Percentiles rank a stretch among this genome's conserved stretches.
phyloP scores from a whole-genome alignment of 2,888 invertebrate species.

The Lissonota sp. region DNA sequence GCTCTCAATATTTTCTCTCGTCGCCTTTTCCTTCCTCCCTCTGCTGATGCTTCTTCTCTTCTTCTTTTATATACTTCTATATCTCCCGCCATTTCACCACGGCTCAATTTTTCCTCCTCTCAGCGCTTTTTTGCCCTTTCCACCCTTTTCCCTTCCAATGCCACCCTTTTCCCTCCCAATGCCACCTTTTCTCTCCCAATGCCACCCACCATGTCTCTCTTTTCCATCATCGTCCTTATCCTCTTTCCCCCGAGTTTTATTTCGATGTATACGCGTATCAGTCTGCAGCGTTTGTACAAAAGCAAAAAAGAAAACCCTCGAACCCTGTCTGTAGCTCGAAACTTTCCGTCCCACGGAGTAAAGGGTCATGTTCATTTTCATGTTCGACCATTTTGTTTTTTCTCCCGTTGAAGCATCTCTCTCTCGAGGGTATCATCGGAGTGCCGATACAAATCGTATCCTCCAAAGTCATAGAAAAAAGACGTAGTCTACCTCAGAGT shows the following conservation, averaged over 20 bases:
- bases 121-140: slow-evolving; percentile 49
- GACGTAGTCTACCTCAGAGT: too few species aligned
- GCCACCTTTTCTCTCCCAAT: slow-evolving; percentile 15
- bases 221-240: slow-evolving; percentile 16
- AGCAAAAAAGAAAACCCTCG: background rate
- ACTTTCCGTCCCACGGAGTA: slow-evolving; percentile 49
- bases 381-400: slow-evolving; percentile 15
- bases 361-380: slow-evolving; percentile 66
- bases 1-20: slow-evolving; percentile 64
- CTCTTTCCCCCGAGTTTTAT: slow-evolving; percentile 39
- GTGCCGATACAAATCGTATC: too few species aligned
- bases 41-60: slow-evolving; percentile 1
- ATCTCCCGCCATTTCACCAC: slow-evolving; percentile 46
- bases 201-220: slow-evolving; percentile 15
- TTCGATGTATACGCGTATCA: slow-evolving; percentile 46
- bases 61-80: slow-evolving; percentile 17
- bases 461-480: too few species aligned
- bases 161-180: slow-evolving; percentile 1
- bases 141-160: slow-evolving; percentile 23
- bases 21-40: slow-evolving; percentile 25
- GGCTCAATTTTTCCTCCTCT: slow-evolving; percentile 55
- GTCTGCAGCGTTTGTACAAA: slow-evolving; percentile 46
- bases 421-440: background rate
- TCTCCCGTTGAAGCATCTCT: slow-evolving; percentile 11
- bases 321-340: slow-evolving; percentile 40